These are phyloP conservation scores for Phortica magna DNA, from an alignment of 2,888 invertebrate species.

Conservation along the genomic window DNA sequence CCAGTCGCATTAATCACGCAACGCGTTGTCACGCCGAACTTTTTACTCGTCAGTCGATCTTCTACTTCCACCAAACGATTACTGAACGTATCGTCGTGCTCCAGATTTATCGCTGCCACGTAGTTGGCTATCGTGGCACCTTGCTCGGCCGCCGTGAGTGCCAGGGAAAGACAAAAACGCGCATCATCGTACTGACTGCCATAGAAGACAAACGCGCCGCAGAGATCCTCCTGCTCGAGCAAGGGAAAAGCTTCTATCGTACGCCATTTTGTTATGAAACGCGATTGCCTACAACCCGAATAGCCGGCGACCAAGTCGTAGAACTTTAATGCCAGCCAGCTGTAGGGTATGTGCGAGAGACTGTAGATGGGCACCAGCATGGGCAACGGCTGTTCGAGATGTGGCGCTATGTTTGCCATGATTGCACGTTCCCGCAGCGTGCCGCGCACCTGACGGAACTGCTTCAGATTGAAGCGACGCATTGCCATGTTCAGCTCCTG, in stretches of 20 bases:
- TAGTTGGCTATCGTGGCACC: conserved; percentile 98
- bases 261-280: conserved; percentile 92
- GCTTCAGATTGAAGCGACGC: conserved; percentile 90
- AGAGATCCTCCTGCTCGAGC: conserved; percentile 94
- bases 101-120: conserved; percentile 82
- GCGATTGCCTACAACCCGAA: conserved; percentile 95
- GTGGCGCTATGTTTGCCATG: conserved; percentile 96
- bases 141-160: conserved; percentile 94
- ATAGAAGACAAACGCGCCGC: conserved; percentile 98
- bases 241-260: conserved; percentile 98
- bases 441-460: conserved; percentile 99
- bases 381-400: conserved; percentile 96
- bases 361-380: conserved; percentile 99
- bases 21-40: conserved; percentile 90
- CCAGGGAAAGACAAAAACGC: conserved; percentile 97
- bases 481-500: conserved; percentile 98
- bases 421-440: conserved; percentile 96
- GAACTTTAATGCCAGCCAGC: conserved; percentile 98
- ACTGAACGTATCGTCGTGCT: neutral
- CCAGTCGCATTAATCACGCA: conserved; percentile 97
- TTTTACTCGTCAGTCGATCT: conserved; percentile 81
- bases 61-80: conserved; percentile 78
- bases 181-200: conserved; percentile 99
- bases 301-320: conserved; percentile 98
- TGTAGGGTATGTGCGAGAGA: conserved; percentile 99